These are phyloP conservation scores for Epinephelus awoara DNA, from an alignment of 2,797 vertebrate species.

Conservation along the genomic window DNA sequence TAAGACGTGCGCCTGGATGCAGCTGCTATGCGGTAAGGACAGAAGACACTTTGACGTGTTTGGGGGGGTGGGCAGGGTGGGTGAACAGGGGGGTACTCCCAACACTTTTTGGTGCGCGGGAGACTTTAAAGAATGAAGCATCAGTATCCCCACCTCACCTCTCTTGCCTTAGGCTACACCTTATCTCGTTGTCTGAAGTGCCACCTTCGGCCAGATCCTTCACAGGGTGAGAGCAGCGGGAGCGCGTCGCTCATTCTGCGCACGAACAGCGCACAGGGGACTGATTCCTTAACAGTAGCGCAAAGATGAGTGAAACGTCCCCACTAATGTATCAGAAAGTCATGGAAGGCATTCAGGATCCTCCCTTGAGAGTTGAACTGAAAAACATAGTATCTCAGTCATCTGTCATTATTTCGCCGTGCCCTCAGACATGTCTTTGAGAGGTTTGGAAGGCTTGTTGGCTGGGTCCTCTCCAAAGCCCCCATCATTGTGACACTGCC, in stretches of 20 bases:
- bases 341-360: not conserved
- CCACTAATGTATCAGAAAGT: not conserved
- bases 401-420: not conserved
- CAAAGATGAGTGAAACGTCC: not conserved
- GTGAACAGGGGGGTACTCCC: not conserved
- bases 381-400: not conserved
- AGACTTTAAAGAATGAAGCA: not conserved
- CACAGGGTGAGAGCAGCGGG: conserved; percentile 16
- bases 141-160: not conserved
- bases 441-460: not conserved
- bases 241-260: not conserved
- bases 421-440: not conserved
- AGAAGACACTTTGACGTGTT: not conserved
- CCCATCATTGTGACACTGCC: not conserved
- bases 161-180: not conserved
- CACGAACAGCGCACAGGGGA: too few relatives aligned
- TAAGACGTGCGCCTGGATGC: conserved; percentile 97
- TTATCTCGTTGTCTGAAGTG: conserved; percentile 7
- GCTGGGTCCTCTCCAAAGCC: not conserved
- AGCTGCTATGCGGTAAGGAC: conserved; percentile 92
- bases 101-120: not conserved
- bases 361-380: not conserved
- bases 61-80: not conserved
- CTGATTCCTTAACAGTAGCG: too few relatives aligned
- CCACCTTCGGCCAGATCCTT: not conserved